Base-by-base conservation (phyloP, 2,888 invertebrate species). In the Tridacna gigas region DNA sequence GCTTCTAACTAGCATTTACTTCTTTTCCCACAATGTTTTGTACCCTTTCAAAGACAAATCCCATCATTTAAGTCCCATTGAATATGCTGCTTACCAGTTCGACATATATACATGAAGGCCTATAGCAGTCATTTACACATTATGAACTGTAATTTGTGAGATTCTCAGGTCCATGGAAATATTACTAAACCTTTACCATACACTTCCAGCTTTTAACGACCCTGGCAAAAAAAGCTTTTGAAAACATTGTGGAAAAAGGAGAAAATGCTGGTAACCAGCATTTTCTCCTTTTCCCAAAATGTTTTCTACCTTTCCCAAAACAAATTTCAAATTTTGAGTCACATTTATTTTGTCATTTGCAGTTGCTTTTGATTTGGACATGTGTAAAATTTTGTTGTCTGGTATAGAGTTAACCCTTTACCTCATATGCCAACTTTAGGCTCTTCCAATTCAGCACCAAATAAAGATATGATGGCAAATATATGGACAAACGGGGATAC, bases 241-340 rank as follows among this genome's bases (percentile, higher is more conserved):
- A 66, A 66, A 66, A 66, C 37, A 66, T 66, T 66, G 66, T 66
- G 37, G 66, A 3, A 66, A 66, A 66, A 28, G 66, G 9, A 28
- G 37, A 66, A 66, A 66, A 28, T 26, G 26, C 37, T 66, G 15
- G 20, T 56, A 5, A 28, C 37, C 25, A 66, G 66, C 66, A 66
- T 28, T 28, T 66, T 66, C 26, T 66, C 26, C 66, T 18, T 66
- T 66, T 66, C 9, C 26, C 37, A 66, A 28, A 66, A 66, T 37
- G 37, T 28, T 26, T 28, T 66, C 66, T 15, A 26, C 56, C 20
- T 9, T 56, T 5, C 9, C 20, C 3, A 56, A 15, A 3, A 20
- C 2, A 20, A 37, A 37, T 37, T 37, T 37, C 37, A 37, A 4
- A 37, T n/a, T n/a, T n/a, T 37, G 37, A 37, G 37, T 7, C 7